Base-by-base conservation (phyloP, 1,140 invertebrate genomes). In the Dendroctonus valens region DNA sequence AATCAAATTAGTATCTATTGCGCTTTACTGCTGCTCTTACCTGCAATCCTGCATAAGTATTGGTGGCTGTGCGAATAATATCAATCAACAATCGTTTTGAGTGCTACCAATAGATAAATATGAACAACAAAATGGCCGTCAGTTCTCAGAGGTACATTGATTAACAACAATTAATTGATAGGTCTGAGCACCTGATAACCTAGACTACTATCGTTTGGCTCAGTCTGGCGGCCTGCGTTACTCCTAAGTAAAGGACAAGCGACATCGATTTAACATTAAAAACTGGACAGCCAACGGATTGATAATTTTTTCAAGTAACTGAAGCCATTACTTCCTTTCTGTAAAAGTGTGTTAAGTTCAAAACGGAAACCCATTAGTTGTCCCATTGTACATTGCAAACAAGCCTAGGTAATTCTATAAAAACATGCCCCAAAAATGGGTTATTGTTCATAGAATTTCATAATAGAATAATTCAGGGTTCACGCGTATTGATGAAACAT, bases 81-180 rank as follows among this genome's bases (percentile, higher is more conserved):
- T 26, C 26, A 26, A 26, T 26, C 26, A 26, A 26, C 26, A 26
- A 26, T 26, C 26, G 26, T 26, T 26, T 26, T 26, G 26, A 26
- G 26, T 26, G 26, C 26, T 26, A 26, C 26, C 26, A 26, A 26
- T 26, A 26, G 26, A 53, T 50, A 41, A 53, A 63, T 63, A 63
- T 55, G 59, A 53, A 57, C 50, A 67, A 61, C 65, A 72, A 74
- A 75, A 75, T 73, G 70, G 59, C 69, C 71, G 68, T 72, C 74
- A 73, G 69, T 75, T 73, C 71, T 59, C 53, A 49, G 63, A 75
- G 72, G 70, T 75, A 75, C 74, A 75, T 74, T 70, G 66, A 72
- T 69, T 74, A 72, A 68, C 70, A 74, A 71, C 70, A 71, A 75
- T 73, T 74, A 75, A 75, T 73, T 73, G 71, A 74, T 72, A 75